phyloP scores from a whole-genome alignment of 1,140 invertebrate species.

The Pantala flavescens region DNA sequence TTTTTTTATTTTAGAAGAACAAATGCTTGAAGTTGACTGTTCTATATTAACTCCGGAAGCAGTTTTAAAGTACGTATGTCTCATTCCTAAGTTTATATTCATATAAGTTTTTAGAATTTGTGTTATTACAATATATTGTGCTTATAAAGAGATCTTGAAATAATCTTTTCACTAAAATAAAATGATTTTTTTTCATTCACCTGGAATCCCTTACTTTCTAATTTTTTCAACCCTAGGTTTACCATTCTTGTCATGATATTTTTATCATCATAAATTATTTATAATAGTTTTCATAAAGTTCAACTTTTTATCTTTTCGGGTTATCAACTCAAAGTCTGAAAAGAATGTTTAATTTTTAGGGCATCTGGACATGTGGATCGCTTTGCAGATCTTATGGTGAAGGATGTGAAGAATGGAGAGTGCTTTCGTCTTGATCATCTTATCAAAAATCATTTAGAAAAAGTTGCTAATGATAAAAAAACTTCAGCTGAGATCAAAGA shows the following conservation, averaged over 20 bases:
- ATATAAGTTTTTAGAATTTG: neutral
- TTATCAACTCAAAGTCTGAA: too few species aligned
- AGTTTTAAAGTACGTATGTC: slow-evolving; percentile 65
- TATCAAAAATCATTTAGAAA: slow-evolving; percentile 94
- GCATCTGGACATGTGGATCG: slow-evolving; percentile 98
- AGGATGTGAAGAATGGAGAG: slow-evolving; percentile 90
- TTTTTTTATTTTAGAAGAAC: slow-evolving; percentile 94
- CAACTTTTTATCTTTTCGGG: too few species aligned
- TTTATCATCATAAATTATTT: too few species aligned
- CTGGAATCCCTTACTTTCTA: too few species aligned
- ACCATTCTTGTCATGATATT: too few species aligned
- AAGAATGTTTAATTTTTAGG: slow-evolving; percentile 30
- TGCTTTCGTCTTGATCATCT: slow-evolving; percentile 96
- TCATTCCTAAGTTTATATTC: neutral
- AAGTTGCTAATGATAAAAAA: slow-evolving; percentile 77
- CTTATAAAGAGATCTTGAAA: too few species aligned
- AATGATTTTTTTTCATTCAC: too few species aligned
- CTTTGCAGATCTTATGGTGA: slow-evolving; percentile 99
- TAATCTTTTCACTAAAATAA: too few species aligned
- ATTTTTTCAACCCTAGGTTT: too few species aligned
- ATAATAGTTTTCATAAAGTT: too few species aligned
- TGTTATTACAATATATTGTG: too few species aligned
- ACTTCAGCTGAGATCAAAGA: slow-evolving; percentile 54
- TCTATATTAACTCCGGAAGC: slow-evolving; percentile 94
- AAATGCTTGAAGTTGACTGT: slow-evolving; percentile 98